A percentile compares a stretch with the other conserved stretches of the same genome.
Evolutionary conservation across 2,113 vertebrate genomes (phyloP).

Genomic region (Anser cygnoides): DNA sequence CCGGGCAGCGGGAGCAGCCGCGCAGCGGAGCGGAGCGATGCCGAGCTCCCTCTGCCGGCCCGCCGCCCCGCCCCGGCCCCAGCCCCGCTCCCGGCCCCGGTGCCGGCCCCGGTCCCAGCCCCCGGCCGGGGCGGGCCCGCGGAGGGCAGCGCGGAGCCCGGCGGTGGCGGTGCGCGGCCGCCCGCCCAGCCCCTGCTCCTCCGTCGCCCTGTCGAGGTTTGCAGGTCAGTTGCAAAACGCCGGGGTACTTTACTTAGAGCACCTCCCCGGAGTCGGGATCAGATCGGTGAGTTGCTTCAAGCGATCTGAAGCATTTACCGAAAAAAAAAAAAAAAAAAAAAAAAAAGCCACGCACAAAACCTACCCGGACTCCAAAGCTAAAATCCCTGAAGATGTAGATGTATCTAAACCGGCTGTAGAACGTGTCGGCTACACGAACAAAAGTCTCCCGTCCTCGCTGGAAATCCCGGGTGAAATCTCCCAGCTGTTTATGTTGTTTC

Average conservation of each 20-base stretch:
- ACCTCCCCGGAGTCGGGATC: background rate
- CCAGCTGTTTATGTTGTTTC: background rate
- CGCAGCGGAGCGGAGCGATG: no score
- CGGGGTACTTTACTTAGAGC: background rate
- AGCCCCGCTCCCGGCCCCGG: no score
- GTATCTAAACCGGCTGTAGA: background rate
- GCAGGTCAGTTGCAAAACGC: fast-evolving
- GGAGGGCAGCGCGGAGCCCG: background rate
- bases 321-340: no score
- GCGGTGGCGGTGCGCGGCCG: background rate
- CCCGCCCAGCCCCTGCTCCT: no score
- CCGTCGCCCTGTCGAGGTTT: background rate
- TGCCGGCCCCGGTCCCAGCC: no score
- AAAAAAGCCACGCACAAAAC: background rate
- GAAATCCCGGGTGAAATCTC: background rate
- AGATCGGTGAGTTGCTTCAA: fast-evolving
- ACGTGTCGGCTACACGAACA: background rate
- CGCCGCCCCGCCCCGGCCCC: background rate
- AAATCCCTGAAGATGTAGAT: background rate
- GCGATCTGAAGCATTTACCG: fast-evolving
- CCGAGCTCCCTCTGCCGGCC: background rate
- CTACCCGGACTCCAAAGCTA: background rate
- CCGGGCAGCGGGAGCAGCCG: background rate
- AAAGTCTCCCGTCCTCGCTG: background rate
- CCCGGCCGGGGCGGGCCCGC: background rate